phyloP scores from a whole-genome alignment of 1,140 invertebrate species.

The Catajapyx aquilonaris region DNA sequence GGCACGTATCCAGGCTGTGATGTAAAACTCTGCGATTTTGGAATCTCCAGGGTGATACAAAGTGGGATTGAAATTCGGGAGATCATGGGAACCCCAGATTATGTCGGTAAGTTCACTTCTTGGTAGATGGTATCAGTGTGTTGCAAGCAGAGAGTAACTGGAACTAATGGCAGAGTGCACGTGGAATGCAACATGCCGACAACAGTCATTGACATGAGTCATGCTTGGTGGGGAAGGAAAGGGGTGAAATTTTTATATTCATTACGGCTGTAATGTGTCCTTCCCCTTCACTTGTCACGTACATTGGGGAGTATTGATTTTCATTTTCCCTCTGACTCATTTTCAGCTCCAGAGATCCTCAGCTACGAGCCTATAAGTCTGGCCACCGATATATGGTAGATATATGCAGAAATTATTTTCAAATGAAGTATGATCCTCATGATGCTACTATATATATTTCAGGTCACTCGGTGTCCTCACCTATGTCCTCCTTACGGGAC shows the following conservation, averaged over 20 bases:
- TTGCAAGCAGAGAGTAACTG: no score
- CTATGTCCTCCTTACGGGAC: slow-evolving; percentile 32
- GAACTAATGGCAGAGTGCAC: no score
- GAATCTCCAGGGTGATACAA: slow-evolving; percentile 28
- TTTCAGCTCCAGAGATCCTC: slow-evolving; percentile 31
- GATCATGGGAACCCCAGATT: slow-evolving; percentile 33
- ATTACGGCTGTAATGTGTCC: no score
- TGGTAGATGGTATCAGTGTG: no score
- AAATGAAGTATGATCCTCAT: no score
- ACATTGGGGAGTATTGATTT: not conserved
- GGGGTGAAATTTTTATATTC: no score
- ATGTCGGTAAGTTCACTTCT: slow-evolving; percentile 33
- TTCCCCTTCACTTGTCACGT: not conserved
- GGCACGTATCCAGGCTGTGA: slow-evolving; percentile 22
- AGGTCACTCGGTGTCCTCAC: slow-evolving; percentile 34
- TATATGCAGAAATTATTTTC: no score
- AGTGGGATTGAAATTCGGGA: slow-evolving; percentile 28
- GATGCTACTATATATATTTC: slow-evolving; percentile 4
- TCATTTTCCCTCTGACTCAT: slow-evolving; percentile 3
- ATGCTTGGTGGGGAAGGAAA: no score
- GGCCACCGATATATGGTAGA: slow-evolving; percentile 33
- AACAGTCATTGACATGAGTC: no score
- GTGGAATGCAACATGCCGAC: no score
- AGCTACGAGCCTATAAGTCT: slow-evolving; percentile 31
- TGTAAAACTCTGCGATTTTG: slow-evolving; percentile 33